Conservation (phyloP, 2,797 vertebrate genomes). For the Trachops cirrhosus region DNA sequence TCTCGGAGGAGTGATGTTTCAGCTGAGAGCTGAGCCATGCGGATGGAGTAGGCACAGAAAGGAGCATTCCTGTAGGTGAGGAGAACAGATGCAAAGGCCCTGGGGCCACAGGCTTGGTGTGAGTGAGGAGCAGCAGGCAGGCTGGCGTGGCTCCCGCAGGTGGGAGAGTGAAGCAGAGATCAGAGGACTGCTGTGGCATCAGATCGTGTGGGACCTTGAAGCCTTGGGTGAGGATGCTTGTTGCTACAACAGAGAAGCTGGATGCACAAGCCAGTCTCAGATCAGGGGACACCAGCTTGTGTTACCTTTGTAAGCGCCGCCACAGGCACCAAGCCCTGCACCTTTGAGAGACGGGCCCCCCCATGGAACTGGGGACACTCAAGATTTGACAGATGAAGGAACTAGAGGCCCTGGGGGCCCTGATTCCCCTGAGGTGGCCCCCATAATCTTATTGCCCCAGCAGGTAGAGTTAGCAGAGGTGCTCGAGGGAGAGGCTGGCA, state of each 20-base stretch:
- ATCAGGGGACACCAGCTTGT: neutral
- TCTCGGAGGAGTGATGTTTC: neutral
- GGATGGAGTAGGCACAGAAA: neutral
- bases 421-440: neutral
- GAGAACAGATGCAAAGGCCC: neutral
- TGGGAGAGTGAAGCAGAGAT: neutral
- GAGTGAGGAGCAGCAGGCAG: neutral
- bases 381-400: neutral
- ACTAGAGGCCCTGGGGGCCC: neutral
- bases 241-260: neutral
- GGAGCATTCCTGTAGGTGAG: rapidly evolving
- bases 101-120: neutral
- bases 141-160: rapidly evolving
- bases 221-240: neutral
- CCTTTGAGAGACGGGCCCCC: neutral
- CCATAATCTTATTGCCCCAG: neutral
- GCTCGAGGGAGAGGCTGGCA: neutral
- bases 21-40: neutral
- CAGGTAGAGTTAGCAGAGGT: neutral
- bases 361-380: neutral
- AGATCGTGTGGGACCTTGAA: neutral
- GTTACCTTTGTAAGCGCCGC: neutral
- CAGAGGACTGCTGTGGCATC: neutral
- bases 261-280: neutral
- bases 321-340: neutral